These are phyloP conservation scores for Erebia palarica DNA, from an alignment of 2,888 invertebrate species.

Conservation along the genomic window DNA sequence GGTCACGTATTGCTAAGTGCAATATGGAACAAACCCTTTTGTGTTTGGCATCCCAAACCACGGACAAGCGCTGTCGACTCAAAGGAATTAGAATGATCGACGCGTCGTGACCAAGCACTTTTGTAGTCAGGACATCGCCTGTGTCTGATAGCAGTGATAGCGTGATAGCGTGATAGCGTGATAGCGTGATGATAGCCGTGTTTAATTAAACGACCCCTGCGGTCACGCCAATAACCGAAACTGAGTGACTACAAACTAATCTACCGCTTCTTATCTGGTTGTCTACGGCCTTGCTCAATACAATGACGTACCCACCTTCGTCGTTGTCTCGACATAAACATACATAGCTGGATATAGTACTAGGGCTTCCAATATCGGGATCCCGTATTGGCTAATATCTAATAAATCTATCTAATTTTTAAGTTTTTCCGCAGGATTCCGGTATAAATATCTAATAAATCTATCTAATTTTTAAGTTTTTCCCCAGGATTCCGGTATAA, in stretches of 20 bases:
- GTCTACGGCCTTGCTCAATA: not conserved
- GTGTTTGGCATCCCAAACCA: slow-evolving; percentile 66
- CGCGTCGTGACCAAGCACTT: slow-evolving; percentile 60
- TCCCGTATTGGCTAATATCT: too few relatives aligned
- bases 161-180: too few relatives aligned
- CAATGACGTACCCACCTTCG: not conserved
- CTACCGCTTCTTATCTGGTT: slow-evolving; percentile 9
- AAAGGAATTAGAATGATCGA: slow-evolving; percentile 75
- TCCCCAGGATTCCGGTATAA: too few relatives aligned
- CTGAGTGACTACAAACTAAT: slow-evolving; percentile 16
- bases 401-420: too few relatives aligned
- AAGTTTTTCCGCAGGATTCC: too few relatives aligned
- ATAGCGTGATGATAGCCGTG: slow-evolving; percentile 30
- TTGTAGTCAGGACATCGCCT: slow-evolving; percentile 33
- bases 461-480: too few relatives aligned
- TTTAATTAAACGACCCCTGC: slow-evolving; percentile 27
- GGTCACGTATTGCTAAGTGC: too few relatives aligned
- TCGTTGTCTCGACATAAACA: too few relatives aligned
- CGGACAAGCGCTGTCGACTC: slow-evolving; percentile 72
- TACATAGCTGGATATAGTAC: too few relatives aligned
- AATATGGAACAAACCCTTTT: slow-evolving; percentile 47
- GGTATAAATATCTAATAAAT: too few relatives aligned
- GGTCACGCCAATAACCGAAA: slow-evolving; percentile 23
- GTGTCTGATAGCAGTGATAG: slow-evolving; percentile 11
- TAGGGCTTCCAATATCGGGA: too few relatives aligned